Evolutionary conservation across 2,888 invertebrate species (phyloP).

Genomic region (Pyrrhosoma nymphula): DNA sequence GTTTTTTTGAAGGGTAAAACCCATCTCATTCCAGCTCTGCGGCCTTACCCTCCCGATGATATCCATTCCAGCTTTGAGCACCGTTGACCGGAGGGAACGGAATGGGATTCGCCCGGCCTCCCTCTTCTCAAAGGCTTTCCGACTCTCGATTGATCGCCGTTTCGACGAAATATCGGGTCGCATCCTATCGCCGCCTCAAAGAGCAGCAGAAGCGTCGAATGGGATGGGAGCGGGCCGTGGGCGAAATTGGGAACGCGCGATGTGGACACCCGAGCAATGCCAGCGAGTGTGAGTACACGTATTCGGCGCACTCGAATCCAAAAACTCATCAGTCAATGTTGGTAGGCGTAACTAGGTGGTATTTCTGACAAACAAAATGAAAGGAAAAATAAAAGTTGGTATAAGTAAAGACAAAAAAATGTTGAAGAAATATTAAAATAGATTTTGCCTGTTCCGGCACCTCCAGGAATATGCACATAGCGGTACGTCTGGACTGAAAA

Average conservation of each 20-base stretch:
- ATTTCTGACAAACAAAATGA: too few species aligned
- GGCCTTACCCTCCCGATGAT: neutral
- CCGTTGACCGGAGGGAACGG: neutral
- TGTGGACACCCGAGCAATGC: too few species aligned
- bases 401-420: too few species aligned
- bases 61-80: neutral
- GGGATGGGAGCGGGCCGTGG: neutral
- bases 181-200: neutral
- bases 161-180: neutral
- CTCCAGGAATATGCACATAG: too few species aligned
- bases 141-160: neutral
- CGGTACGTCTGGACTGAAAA: too few species aligned
- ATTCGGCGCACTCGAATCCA: too few species aligned
- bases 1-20: neutral
- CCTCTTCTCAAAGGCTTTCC: neutral
- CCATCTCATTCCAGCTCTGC: neutral
- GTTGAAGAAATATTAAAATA: too few species aligned
- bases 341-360: too few species aligned
- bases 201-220: neutral
- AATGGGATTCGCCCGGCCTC: neutral
- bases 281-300: too few species aligned
- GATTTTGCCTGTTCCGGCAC: too few species aligned
- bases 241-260: neutral
- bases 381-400: too few species aligned
- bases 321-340: too few species aligned